phyloP scores from a whole-genome alignment of 2,888 invertebrate species.

The Ptilodon capucinus region DNA sequence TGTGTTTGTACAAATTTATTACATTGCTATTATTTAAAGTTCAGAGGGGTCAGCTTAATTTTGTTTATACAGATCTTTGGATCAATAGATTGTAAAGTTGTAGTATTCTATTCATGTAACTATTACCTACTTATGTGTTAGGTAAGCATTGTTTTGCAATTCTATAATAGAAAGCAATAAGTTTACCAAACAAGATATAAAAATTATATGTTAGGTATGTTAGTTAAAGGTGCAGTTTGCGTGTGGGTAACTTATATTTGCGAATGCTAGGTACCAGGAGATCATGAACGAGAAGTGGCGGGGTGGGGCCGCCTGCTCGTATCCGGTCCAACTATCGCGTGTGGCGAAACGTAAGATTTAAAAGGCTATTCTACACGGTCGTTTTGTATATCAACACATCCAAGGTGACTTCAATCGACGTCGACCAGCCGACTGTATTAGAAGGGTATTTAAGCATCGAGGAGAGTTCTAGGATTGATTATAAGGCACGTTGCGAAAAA shows the following conservation, averaged over 20 bases:
- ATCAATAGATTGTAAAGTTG: too few species aligned
- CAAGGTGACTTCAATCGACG: too few species aligned
- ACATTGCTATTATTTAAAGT: constrained; percentile 18
- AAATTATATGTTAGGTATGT: not conserved
- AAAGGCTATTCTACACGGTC: constrained; percentile 1
- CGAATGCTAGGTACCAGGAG: constrained; percentile 1
- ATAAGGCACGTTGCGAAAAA: too few species aligned
- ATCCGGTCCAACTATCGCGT: constrained; percentile 28
- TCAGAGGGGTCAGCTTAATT: constrained; percentile 22
- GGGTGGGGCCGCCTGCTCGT: not conserved
- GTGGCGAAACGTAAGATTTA: constrained; percentile 30
- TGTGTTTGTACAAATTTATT: constrained; percentile 14
- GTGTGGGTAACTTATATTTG: not conserved
- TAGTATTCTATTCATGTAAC: too few species aligned
- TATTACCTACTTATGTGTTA: too few species aligned
- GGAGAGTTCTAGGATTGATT: too few species aligned
- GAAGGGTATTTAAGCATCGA: too few species aligned
- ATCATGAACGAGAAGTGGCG: not conserved
- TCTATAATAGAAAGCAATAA: too few species aligned
- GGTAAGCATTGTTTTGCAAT: not conserved
- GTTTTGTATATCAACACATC: too few species aligned
- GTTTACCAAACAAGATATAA: too few species aligned
- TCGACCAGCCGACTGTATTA: too few species aligned
- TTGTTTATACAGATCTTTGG: not conserved
- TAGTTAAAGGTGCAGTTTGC: not conserved